phyloP scores from a whole-genome alignment of 2,888 invertebrate genomes.

The Drosophila hamatofila region DNA sequence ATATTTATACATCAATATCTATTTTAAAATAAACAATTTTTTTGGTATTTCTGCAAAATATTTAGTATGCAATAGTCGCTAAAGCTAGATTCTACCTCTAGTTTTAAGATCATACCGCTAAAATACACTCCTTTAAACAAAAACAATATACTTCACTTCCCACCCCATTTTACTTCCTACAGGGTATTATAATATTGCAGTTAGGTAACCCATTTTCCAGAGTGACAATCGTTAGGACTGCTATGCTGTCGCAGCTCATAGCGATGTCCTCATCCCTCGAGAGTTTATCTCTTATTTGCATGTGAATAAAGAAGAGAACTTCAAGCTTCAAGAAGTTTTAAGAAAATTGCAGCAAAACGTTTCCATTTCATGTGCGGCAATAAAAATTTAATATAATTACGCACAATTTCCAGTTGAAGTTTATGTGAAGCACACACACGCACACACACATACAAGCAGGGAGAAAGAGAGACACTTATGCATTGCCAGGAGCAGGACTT shows the following conservation, averaged over 20 bases:
- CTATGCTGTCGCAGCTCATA: slow-evolving; percentile 6
- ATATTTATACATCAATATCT: too few species aligned
- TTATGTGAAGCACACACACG: slow-evolving; percentile 58
- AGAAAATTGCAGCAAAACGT: slow-evolving; percentile 60
- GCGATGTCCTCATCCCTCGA: slow-evolving; percentile 4
- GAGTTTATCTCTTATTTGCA: slow-evolving; percentile 28
- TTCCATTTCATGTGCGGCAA: slow-evolving; percentile 69
- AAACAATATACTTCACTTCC: too few species aligned
- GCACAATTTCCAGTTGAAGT: slow-evolving; percentile 77
- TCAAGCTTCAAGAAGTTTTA: slow-evolving; percentile 10
- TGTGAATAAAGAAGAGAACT: slow-evolving; percentile 43
- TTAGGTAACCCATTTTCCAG: background rate
- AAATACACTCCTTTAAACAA: background rate
- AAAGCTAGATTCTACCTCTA: too few species aligned
- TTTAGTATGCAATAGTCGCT: too few species aligned
- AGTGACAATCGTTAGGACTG: slow-evolving; percentile 19
- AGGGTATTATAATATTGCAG: slow-evolving; percentile 7
- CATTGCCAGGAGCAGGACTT: slow-evolving; percentile 29
- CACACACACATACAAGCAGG: slow-evolving; percentile 7
- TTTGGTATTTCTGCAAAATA: too few species aligned
- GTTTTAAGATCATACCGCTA: too few species aligned
- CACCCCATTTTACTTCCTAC: background rate
- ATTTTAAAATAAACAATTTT: too few species aligned
- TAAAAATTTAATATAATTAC: slow-evolving; percentile 82
- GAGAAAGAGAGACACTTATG: slow-evolving; percentile 13